phyloP scores from a whole-genome alignment of 30 jellyfish, hydroid and myxozoan species.

The Cassiopea xamachana region DNA sequence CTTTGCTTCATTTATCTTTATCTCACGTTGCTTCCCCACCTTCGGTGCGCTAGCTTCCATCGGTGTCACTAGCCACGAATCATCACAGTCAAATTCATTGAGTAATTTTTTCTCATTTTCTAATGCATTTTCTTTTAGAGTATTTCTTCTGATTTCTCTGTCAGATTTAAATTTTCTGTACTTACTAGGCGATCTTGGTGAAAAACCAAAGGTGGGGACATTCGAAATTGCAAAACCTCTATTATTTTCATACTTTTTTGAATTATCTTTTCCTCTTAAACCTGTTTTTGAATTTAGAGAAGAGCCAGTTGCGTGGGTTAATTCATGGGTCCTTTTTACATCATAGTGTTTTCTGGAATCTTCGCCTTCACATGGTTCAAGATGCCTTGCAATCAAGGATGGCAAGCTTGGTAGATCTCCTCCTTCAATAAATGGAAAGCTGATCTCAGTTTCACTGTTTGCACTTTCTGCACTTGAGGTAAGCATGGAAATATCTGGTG shows the following conservation, averaged over 20 bases:
- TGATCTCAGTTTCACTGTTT: background rate
- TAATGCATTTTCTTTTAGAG: background rate
- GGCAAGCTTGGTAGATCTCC: background rate
- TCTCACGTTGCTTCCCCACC: background rate
- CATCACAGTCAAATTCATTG: conserved; percentile 33
- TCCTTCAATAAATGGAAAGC: background rate
- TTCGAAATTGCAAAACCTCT: background rate
- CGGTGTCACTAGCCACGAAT: conserved; percentile 71
- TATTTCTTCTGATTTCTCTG: conserved; percentile 24
- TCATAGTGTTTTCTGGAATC: background rate
- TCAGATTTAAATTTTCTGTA: conserved; percentile 48
- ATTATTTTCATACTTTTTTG: background rate
- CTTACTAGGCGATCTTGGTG: conserved; percentile 62
- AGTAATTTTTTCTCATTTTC: background rate
- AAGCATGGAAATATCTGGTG: background rate
- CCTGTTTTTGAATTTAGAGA: background rate
- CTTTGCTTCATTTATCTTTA: conserved; percentile 1
- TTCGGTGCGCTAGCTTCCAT: background rate
- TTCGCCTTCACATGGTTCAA: background rate
- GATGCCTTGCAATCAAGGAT: background rate
- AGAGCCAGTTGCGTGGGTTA: background rate
- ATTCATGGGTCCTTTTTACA: background rate
- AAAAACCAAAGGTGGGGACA: background rate
- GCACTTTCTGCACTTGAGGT: conserved; percentile 20
- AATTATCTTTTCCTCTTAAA: background rate